These are phyloP conservation scores for Echeneis naucrates DNA, from an alignment of 2,797 vertebrate genomes.

Conservation along the genomic window DNA sequence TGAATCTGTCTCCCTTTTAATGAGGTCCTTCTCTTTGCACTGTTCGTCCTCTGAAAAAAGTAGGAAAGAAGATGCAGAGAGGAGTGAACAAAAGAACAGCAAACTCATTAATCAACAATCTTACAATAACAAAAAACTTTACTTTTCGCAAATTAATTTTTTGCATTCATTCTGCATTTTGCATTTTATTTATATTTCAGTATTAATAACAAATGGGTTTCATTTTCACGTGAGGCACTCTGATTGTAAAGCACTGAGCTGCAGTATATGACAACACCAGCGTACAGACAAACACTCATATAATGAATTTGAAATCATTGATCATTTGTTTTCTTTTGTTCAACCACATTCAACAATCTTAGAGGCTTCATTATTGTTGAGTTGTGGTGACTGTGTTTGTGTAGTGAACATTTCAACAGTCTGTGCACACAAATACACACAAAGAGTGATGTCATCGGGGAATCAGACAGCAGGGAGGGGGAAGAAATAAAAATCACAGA, in stretches of 20 bases:
- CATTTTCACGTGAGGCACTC: neutral
- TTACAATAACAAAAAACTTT: too few relatives aligned
- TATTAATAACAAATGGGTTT: too few relatives aligned
- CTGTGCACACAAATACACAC: slow-evolving; percentile 26
- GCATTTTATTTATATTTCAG: too few relatives aligned
- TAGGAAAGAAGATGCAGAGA: neutral
- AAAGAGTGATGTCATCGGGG: slow-evolving; percentile 60
- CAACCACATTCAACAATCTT: neutral
- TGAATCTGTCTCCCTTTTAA: slow-evolving; percentile 86
- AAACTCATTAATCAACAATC: neutral
- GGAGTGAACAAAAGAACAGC: neutral
- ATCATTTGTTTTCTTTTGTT: neutral
- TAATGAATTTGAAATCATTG: slow-evolving; percentile 4
- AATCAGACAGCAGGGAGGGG: slow-evolving; percentile 19
- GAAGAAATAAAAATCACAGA: slow-evolving; percentile 11
- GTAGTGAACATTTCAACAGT: slow-evolving; percentile 8
- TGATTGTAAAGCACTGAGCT: neutral
- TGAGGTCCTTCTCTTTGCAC: slow-evolving; percentile 78
- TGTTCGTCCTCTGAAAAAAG: slow-evolving; percentile 80
- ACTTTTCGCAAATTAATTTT: too few relatives aligned
- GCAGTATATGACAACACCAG: neutral
- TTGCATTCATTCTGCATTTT: too few relatives aligned
- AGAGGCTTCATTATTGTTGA: neutral
- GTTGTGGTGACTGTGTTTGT: slow-evolving; percentile 15
- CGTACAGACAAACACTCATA: neutral